Base-by-base conservation (phyloP, 1,140 invertebrate genomes). In the Brachionus rotundiformis region DNA sequence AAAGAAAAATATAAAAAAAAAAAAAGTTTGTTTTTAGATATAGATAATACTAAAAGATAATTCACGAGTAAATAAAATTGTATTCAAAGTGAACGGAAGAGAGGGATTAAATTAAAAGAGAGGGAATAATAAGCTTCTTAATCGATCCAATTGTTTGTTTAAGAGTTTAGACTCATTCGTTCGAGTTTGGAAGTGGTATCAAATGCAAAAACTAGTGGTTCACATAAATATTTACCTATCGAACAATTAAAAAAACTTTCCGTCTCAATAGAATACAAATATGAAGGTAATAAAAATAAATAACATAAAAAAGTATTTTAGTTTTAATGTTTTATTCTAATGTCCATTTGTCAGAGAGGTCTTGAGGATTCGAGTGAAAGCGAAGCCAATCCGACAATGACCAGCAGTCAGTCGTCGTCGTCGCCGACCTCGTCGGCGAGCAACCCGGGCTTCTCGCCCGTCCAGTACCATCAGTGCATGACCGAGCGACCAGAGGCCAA, bases 211-310 rank as follows among this genome's bases (percentile, higher is more conserved):
- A 68, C 63, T 68, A 68, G 63, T 68, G 63, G n/a, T 31, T 68
- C 63, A 19, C 63, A 68, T 68, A 68, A 68, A 68, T 68, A 68
- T 68, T 68, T 68, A 68, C 63, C 31, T 68, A 36, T 68, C 63
- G 31, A 36, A 68, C 63, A 68, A 68, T 68, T 63, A 11, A 63
- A 54, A 16, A 31, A 7, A 16, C 19, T 63, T 31, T 63, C 25
- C 29, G 25, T 33, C 61, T 36, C 63, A 68, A 68, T 36, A 31
- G n/a, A 11, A 68, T 16, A 68, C n/a, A 68, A 73, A 44, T 44
- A 73, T 73, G 68, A 73, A 73, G 68, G 68, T 73, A 73, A 73
- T 73, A 41, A 73, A 73, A 44, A 44, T 44, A 73, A 73, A 41
- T 31, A 73, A 33, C 33, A 33, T 27, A 68, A 27, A 41, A 41